Percentiles rank a stretch among this genome's conserved stretches.
These are phyloP conservation scores for Gobius niger DNA, from an alignment of 2,113 vertebrate species.

Conservation along the genomic window DNA sequence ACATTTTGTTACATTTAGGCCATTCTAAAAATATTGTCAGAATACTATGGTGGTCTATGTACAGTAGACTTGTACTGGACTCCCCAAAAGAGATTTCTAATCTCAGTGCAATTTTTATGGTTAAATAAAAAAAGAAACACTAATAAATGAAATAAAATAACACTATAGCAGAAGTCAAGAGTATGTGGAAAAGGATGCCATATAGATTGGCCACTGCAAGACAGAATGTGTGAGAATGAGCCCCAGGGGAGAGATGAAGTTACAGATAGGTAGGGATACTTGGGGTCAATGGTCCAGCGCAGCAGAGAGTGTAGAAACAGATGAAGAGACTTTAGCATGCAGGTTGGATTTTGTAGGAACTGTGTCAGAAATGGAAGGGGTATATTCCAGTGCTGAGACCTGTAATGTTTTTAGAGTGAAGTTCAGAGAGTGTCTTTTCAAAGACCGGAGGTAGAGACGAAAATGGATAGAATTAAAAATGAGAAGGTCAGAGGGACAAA, in stretches of 20 bases:
- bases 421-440: background rate
- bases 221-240: background rate
- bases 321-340: background rate
- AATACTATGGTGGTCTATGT: too few relatives aligned
- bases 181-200: background rate
- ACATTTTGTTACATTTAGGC: too few relatives aligned
- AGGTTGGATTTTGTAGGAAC: background rate
- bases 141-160: background rate
- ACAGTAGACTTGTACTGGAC: too few relatives aligned
- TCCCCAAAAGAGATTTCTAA: too few relatives aligned
- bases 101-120: too few relatives aligned
- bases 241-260: background rate
- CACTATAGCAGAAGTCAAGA: background rate
- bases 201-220: background rate
- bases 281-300: background rate
- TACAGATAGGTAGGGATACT: background rate
- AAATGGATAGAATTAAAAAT: background rate
- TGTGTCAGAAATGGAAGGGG: background rate
- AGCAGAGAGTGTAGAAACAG: background rate
- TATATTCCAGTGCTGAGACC: background rate
- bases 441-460: background rate
- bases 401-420: too few relatives aligned
- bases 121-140: background rate
- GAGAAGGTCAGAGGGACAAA: background rate
- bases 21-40: too few relatives aligned